Conservation (phyloP, 2,888 invertebrate genomes). For the Eristalinus aeneus region DNA sequence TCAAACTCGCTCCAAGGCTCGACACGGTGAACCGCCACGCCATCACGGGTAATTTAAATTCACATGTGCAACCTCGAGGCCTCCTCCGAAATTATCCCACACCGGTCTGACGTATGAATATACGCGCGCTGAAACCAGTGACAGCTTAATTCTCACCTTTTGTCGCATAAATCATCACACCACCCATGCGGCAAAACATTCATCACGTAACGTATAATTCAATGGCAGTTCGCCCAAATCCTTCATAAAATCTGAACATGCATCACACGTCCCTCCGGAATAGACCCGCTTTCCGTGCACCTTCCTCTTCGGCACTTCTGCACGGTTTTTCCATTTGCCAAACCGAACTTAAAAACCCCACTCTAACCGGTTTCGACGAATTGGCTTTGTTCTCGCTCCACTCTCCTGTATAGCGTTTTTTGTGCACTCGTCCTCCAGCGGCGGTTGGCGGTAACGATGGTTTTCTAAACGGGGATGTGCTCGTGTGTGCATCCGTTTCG, state of each 20-base stretch:
- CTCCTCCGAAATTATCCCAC: not conserved
- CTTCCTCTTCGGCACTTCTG: not conserved
- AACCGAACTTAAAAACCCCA: conserved; percentile 43
- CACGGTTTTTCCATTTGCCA: not conserved
- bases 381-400: conserved; percentile 59
- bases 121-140: not conserved
- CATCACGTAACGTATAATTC: conserved; percentile 17
- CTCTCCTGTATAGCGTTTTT: conserved; percentile 21
- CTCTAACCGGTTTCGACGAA: conserved; percentile 67
- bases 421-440: not conserved
- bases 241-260: not conserved
- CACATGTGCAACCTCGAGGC: too few relatives aligned
- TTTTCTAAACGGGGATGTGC: conserved; percentile 60
- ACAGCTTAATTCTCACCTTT: not conserved
- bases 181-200: not conserved
- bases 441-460: not conserved
- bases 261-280: not conserved
- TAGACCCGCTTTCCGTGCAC: conserved; percentile 1
- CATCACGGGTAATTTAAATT: too few relatives aligned
- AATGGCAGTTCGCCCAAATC: not conserved
- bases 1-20: too few relatives aligned
- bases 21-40: too few relatives aligned
- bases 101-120: not conserved
- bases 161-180: not conserved
- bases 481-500: conserved; percentile 61